Evolutionary conservation across 2,888 invertebrate genomes (phyloP).

Genomic region (Cheiracanthium punctorium): DNA sequence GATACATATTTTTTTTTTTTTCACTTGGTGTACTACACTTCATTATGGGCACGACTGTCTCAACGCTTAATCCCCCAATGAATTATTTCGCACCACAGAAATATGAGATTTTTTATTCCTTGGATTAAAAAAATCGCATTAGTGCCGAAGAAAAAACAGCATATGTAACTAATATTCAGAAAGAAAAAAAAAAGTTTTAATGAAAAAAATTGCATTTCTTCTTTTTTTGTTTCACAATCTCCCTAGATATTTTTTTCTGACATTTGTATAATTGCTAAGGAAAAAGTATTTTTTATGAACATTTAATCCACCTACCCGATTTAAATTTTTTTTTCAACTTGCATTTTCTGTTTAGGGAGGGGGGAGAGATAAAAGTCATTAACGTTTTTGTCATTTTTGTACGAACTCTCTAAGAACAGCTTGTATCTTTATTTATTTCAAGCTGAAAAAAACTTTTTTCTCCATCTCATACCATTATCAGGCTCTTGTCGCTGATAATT

Average conservation of each 20-base stretch:
- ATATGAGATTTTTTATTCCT: constrained; percentile 26
- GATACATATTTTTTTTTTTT: background rate
- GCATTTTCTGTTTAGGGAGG: constrained; percentile 17
- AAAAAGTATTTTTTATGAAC: constrained; percentile 35
- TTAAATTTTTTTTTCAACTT: constrained; percentile 41
- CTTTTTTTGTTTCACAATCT: constrained; percentile 8
- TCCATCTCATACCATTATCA: constrained; percentile 27
- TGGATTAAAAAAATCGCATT: constrained; percentile 28
- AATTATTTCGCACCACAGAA: constrained; percentile 30
- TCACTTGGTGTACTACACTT: background rate
- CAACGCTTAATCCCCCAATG: constrained; percentile 13
- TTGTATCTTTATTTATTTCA: constrained; percentile 29
- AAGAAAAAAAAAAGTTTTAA: constrained; percentile 13
- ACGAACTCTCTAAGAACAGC: constrained; percentile 36
- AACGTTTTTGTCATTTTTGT: constrained; percentile 64
- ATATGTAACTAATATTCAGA: constrained; percentile 19
- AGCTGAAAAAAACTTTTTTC: background rate
- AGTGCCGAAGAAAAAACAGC: constrained; percentile 1
- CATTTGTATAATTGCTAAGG: constrained; percentile 34
- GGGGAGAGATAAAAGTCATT: constrained; percentile 54
- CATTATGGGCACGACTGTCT: constrained; percentile 9
- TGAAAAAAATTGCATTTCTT: constrained; percentile 29
- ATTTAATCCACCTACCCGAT: constrained; percentile 57
- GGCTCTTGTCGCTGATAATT: constrained; percentile 55
- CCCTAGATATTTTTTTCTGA: constrained; percentile 21